Conservation (phyloP, 2,888 invertebrate species). For the Stenichneumon culpator region DNA sequence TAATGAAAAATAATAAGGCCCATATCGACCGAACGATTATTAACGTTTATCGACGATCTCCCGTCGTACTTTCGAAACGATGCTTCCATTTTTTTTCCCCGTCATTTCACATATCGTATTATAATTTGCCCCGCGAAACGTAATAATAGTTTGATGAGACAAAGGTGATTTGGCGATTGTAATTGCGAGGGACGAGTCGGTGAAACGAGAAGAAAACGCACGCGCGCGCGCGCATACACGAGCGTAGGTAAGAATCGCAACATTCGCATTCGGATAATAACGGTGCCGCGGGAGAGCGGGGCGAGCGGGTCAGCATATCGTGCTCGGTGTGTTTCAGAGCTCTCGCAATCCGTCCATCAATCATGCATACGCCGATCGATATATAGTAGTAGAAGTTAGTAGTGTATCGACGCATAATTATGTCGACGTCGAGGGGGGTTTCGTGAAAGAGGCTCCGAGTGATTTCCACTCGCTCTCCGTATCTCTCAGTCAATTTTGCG, state of each 20-base stretch:
- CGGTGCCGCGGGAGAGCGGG: constrained; percentile 7
- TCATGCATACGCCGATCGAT: constrained; percentile 46
- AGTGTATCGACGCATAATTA: constrained; percentile 63
- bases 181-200: background rate
- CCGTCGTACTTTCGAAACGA: background rate
- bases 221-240: background rate
- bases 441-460: constrained; percentile 65
- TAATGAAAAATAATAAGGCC: constrained; percentile 55
- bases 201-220: constrained; percentile 4
- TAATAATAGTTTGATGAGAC: background rate
- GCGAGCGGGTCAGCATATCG: background rate
- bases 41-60: constrained; percentile 16
- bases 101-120: background rate
- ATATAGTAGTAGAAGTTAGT: constrained; percentile 42
- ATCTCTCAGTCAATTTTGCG: constrained; percentile 62
- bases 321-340: constrained; percentile 14
- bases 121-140: background rate
- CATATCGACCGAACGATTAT: constrained; percentile 34
- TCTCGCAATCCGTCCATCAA: constrained; percentile 33
- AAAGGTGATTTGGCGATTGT: background rate
- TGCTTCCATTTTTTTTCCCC: background rate
- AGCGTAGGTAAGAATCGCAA: constrained; percentile 16
- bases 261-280: constrained; percentile 47
- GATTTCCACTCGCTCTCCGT: constrained; percentile 18
- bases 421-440: constrained; percentile 56